Evolutionary conservation across 2,888 invertebrate species (phyloP).

Genomic region (Cyclophora punctaria): DNA sequence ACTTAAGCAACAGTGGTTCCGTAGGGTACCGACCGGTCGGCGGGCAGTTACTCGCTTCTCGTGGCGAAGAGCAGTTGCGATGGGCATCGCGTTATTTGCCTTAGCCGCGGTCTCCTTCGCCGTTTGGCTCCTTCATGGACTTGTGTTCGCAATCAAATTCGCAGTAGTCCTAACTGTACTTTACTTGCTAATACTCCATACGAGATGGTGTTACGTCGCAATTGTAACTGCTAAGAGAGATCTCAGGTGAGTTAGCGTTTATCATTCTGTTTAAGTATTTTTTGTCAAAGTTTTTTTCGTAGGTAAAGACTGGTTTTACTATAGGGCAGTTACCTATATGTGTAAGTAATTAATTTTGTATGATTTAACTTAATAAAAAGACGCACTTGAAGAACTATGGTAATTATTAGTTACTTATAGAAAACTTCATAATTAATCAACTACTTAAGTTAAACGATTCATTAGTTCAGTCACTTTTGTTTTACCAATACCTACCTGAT

Average conservation of each 20-base stretch:
- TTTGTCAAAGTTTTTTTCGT: no score
- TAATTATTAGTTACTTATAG: no score
- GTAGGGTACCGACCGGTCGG: constrained; percentile 25
- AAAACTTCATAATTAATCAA: no score
- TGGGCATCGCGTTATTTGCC: constrained; percentile 57
- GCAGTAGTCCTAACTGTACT: constrained; percentile 75
- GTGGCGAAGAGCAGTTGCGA: constrained; percentile 62
- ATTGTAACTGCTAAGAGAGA: constrained; percentile 83
- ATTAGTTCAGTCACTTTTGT: no score
- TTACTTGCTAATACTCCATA: constrained; percentile 80
- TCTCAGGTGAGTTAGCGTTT: constrained; percentile 71
- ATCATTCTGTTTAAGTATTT: background rate
- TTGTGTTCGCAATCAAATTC: constrained; percentile 78
- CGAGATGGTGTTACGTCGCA: constrained; percentile 87
- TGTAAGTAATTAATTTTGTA: no score
- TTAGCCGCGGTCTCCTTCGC: constrained; percentile 57
- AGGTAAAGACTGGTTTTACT: no score
- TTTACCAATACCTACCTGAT: no score
- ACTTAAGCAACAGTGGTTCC: constrained; percentile 23
- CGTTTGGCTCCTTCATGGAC: constrained; percentile 73
- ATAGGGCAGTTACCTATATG: no score
- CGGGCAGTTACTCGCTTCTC: constrained; percentile 66
- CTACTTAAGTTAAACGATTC: no score
- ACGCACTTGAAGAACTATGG: no score
- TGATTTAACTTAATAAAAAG: no score